A percentile compares a stretch with the other conserved stretches of the same genome.
These are phyloP conservation scores for Homalodisca vitripennis DNA, from an alignment of 1,140 invertebrate genomes.

Conservation along the genomic window DNA sequence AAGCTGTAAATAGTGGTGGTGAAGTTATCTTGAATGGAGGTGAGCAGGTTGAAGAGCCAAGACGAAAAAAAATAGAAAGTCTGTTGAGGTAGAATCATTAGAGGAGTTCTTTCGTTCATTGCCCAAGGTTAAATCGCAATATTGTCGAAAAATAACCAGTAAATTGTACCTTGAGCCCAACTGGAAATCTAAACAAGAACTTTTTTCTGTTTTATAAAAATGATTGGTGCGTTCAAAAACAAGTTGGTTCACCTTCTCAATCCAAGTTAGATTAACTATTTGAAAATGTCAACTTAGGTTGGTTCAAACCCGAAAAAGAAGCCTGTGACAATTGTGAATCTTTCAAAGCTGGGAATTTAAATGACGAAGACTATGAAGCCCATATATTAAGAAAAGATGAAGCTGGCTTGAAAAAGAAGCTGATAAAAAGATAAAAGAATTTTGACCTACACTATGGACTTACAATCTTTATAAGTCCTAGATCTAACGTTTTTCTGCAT, in stretches of 20 bases:
- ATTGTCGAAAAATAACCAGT: conserved; percentile 24
- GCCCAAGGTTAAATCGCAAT: conserved; percentile 27
- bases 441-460: conserved; percentile 41
- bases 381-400: conserved; percentile 41
- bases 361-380: conserved; percentile 41
- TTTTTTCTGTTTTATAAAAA: conserved; percentile 29
- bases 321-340: conserved; percentile 45
- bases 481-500: conserved; percentile 11
- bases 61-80: conserved; percentile 9
- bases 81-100: conserved; percentile 7
- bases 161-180: conserved; percentile 29
- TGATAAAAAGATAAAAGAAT: conserved; percentile 35
- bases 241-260: conserved; percentile 24
- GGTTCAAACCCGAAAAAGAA: conserved; percentile 47
- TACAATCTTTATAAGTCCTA: conserved; percentile 35
- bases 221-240: conserved; percentile 29
- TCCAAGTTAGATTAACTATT: conserved; percentile 36
- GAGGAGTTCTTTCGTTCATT: conserved; percentile 18
- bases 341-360: conserved; percentile 43
- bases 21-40: background rate
- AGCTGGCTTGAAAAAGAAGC: conserved; percentile 39
- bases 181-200: conserved; percentile 26
- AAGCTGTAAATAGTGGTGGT: conserved; percentile 4
- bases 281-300: conserved; percentile 41
- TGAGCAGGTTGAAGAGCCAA: background rate